These are phyloP conservation scores for Rachycentron canadum DNA, from an alignment of 2,797 vertebrate species.

Conservation along the genomic window DNA sequence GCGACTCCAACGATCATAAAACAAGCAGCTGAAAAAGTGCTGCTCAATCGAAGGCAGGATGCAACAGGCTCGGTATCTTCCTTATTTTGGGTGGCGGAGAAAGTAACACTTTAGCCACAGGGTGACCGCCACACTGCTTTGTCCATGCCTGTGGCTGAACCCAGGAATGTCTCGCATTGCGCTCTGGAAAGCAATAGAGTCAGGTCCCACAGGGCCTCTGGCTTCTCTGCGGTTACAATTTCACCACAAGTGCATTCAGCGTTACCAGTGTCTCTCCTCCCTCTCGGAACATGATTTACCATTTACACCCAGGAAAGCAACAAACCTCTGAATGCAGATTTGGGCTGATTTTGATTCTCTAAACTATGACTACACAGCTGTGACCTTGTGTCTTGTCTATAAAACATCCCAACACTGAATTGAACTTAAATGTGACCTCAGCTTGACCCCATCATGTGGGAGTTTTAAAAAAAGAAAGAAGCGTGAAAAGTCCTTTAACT, in stretches of 20 bases:
- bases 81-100: slow-evolving; percentile 67
- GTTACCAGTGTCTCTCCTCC: slow-evolving; percentile 21
- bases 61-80: slow-evolving; percentile 29
- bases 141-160: slow-evolving; percentile 72
- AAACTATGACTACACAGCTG: background rate
- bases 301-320: slow-evolving; percentile 6
- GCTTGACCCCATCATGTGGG: slow-evolving; percentile 56
- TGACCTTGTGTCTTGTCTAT: background rate
- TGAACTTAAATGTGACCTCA: slow-evolving; percentile 51
- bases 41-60: background rate
- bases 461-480: slow-evolving; percentile 41
- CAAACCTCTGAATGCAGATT: background rate
- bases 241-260: slow-evolving; percentile 62
- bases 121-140: slow-evolving; percentile 61
- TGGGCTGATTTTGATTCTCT: background rate
- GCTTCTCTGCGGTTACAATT: slow-evolving; percentile 51
- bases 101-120: slow-evolving; percentile 65
- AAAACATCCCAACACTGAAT: background rate
- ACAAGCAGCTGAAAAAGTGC: background rate
- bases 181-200: slow-evolving; percentile 46
- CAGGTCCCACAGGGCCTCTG: slow-evolving; percentile 48
- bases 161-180: slow-evolving; percentile 74
- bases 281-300: slow-evolving; percentile 37
- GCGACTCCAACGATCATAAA: background rate
- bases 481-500: slow-evolving; percentile 59